Evolutionary conservation across 2,797 vertebrate species (phyloP).

Genomic region (Etheostoma perlongum): DNA sequence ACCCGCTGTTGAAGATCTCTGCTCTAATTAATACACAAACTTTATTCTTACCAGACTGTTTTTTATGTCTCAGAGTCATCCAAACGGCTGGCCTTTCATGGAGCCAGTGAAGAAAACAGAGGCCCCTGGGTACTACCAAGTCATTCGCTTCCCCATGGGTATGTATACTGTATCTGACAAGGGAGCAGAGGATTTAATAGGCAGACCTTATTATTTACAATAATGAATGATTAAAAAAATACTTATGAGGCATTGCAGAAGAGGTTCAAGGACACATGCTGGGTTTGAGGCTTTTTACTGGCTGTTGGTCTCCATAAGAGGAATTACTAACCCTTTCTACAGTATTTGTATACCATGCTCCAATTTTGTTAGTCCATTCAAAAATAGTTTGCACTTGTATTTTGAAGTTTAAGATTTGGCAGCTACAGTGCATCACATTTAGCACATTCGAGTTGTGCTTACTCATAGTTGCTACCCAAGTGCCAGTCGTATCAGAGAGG

Average conservation of each 20-base stretch:
- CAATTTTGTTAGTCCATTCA: not conserved
- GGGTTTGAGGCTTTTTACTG: not conserved
- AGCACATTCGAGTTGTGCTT: not conserved
- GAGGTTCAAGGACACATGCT: not conserved
- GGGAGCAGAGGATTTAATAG: not conserved
- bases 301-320: not conserved
- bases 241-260: not conserved
- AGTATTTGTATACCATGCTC: not conserved
- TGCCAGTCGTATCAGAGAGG: not conserved
- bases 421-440: not conserved
- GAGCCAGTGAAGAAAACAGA: constrained; percentile 99
- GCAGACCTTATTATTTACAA: not conserved
- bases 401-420: not conserved
- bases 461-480: not conserved
- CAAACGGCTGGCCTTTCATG: constrained; percentile 99
- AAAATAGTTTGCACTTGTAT: not conserved
- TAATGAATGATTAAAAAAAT: not conserved
- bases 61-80: constrained; percentile 91
- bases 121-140: constrained; percentile 99
- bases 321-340: not conserved
- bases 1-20: no score
- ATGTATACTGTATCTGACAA: constrained; percentile 58
- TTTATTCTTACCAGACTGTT: constrained; percentile 19
- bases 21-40: not conserved
- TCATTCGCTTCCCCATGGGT: constrained; percentile 99